A percentile compares a stretch with the other conserved stretches of the same genome.
These are phyloP conservation scores for Chaenocephalus aceratus DNA, from an alignment of 2,113 vertebrate genomes.

Conservation along the genomic window DNA sequence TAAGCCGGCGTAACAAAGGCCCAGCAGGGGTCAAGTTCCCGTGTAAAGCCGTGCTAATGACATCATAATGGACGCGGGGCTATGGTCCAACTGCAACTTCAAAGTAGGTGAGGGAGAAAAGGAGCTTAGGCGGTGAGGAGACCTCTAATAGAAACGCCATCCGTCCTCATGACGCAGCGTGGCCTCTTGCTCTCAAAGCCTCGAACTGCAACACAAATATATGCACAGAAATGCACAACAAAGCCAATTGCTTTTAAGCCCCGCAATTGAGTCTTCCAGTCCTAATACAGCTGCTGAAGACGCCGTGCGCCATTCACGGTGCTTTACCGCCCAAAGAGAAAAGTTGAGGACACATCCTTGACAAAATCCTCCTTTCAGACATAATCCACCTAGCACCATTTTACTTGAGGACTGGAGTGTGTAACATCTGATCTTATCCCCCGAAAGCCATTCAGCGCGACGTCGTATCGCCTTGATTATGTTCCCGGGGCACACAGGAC, in stretches of 20 bases:
- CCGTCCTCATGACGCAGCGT: slow-evolving; percentile 90
- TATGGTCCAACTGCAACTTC: slow-evolving; percentile 91
- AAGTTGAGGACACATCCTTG: slow-evolving; percentile 97
- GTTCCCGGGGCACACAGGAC: slow-evolving; percentile 91
- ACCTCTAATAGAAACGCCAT: slow-evolving; percentile 88
- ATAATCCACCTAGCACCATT: slow-evolving; percentile 97
- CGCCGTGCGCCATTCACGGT: slow-evolving; percentile 90
- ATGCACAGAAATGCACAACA: slow-evolving; percentile 99
- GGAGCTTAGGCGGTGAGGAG: slow-evolving; percentile 84
- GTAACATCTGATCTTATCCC: slow-evolving; percentile 98
- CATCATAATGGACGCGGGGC: slow-evolving; percentile 90
- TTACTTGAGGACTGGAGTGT: slow-evolving; percentile 97
- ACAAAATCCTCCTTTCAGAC: slow-evolving; percentile 99
- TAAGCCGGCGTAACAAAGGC: slow-evolving; percentile 88
- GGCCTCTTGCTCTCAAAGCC: slow-evolving; percentile 91
- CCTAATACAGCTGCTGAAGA: slow-evolving; percentile 96
- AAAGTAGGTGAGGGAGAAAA: slow-evolving; percentile 94
- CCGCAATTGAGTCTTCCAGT: slow-evolving; percentile 91
- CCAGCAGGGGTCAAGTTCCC: slow-evolving; percentile 91
- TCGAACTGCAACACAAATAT: slow-evolving; percentile 91
- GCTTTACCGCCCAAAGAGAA: slow-evolving; percentile 88
- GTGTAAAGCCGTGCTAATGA: slow-evolving; percentile 90
- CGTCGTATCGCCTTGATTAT: slow-evolving; percentile 94
- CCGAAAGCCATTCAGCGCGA: slow-evolving; percentile 89
- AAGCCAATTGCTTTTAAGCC: slow-evolving; percentile 95